Conservation (phyloP, 2,797 vertebrate genomes). For the Ataeniobius toweri region DNA sequence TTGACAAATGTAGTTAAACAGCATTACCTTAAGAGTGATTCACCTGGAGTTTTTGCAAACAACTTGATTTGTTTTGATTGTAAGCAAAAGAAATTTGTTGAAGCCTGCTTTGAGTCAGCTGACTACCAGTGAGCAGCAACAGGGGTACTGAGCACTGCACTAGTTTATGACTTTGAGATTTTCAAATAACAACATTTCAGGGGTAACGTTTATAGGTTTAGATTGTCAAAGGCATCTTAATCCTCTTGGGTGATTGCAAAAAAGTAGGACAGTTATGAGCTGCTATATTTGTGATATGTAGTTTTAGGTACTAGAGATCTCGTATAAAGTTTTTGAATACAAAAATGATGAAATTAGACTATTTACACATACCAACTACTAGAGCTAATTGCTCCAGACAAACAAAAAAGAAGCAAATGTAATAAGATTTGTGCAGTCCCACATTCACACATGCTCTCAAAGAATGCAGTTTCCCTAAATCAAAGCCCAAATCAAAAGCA, state of each 20-base stretch:
- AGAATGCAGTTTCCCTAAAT: constrained; percentile 30
- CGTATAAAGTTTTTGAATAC: not conserved
- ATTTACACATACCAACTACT: not conserved
- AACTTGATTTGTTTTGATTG: too few species aligned
- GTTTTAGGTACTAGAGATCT: not conserved
- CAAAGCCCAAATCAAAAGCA: constrained; percentile 53
- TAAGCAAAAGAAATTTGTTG: too few species aligned
- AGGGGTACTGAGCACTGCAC: too few species aligned
- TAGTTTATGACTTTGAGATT: not conserved
- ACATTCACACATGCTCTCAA: constrained; percentile 20
- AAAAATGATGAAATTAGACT: not conserved
- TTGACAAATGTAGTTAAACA: not conserved
- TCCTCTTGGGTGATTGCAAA: not conserved
- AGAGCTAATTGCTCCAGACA: not conserved
- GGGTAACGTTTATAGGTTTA: not conserved
- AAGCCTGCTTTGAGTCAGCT: too few species aligned
- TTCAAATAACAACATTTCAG: not conserved
- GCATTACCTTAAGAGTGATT: not conserved
- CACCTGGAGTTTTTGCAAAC: not conserved
- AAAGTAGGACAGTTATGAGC: not conserved
- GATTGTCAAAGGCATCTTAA: not conserved
- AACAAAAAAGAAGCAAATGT: not conserved
- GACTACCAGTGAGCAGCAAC: not conserved
- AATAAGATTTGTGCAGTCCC: not conserved
- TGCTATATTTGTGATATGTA: not conserved